These are phyloP conservation scores for Metridium senile DNA, from an alignment of 92 coral and sea anemone species.

Conservation along the genomic window DNA sequence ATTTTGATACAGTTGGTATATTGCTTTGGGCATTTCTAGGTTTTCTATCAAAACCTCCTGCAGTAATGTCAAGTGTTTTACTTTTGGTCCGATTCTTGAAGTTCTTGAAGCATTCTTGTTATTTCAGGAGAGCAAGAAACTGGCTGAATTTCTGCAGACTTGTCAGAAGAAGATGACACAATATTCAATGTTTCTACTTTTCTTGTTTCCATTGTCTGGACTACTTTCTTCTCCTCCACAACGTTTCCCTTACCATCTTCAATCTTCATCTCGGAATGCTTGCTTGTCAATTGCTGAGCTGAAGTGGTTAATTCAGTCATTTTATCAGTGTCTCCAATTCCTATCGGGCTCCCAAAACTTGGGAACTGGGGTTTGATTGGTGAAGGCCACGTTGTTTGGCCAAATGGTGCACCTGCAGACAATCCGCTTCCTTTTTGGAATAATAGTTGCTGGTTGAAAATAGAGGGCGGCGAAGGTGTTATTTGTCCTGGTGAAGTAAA, in stretches of 20 bases:
- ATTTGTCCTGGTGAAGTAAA: background rate
- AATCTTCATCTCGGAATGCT: background rate
- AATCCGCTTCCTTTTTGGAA: background rate
- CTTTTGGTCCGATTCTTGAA: conserved; percentile 19
- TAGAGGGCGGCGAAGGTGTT: conserved; percentile 3
- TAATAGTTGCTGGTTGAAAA: conserved; percentile 12
- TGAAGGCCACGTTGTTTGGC: background rate
- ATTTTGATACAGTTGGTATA: too few species aligned
- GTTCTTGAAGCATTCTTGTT: conserved; percentile 35
- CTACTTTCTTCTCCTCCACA: background rate
- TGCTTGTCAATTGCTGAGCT: background rate
- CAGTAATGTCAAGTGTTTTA: background rate
- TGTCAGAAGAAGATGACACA: conserved; percentile 1
- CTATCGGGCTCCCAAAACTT: too few species aligned
- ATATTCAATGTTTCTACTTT: conserved; percentile 2
- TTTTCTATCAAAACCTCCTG: too few species aligned
- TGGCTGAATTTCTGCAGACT: background rate
- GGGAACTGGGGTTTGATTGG: background rate
- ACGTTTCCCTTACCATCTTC: background rate
- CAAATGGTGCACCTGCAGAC: background rate
- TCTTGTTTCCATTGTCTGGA: conserved; percentile 1
- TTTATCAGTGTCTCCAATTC: background rate
- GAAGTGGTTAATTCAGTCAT: background rate
- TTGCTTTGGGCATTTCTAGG: too few species aligned
- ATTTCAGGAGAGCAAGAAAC: conserved; percentile 57